phyloP scores from a whole-genome alignment of 2,113 vertebrate genomes.

The Motacilla alba region DNA sequence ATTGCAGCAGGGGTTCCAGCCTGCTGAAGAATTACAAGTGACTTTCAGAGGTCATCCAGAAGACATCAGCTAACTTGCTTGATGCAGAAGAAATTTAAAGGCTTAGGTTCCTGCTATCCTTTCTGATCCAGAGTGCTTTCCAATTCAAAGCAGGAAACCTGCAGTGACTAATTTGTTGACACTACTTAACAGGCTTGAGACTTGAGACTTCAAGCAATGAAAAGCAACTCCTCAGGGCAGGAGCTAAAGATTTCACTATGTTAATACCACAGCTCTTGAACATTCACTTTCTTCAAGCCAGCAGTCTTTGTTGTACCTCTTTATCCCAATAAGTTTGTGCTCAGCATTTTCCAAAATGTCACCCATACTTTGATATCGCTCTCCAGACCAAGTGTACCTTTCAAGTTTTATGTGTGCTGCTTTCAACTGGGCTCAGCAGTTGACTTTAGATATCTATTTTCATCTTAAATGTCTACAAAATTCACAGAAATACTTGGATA shows the following conservation, averaged over 20 bases:
- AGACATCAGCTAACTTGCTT: not conserved
- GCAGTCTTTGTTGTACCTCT: not conserved
- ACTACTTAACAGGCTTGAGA: not conserved
- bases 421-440: not conserved
- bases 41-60: not conserved
- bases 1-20: not conserved
- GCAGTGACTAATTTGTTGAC: not conserved
- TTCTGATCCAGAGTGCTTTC: not conserved
- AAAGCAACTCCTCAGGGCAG: not conserved
- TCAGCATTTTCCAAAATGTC: not conserved
- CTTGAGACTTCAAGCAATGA: not conserved
- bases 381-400: not conserved
- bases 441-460: not conserved
- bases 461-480: not conserved
- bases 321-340: not conserved
- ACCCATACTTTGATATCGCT: not conserved
- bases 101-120: not conserved
- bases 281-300: not conserved
- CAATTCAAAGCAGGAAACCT: not conserved
- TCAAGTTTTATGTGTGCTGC: not conserved
- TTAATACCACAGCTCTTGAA: not conserved
- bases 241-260: not conserved
- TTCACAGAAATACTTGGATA: not conserved
- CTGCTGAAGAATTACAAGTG: not conserved
- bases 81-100: not conserved